These are phyloP conservation scores for Poeciliopsis presidionis DNA, from an alignment of 2,797 vertebrate species.

Conservation along the genomic window DNA sequence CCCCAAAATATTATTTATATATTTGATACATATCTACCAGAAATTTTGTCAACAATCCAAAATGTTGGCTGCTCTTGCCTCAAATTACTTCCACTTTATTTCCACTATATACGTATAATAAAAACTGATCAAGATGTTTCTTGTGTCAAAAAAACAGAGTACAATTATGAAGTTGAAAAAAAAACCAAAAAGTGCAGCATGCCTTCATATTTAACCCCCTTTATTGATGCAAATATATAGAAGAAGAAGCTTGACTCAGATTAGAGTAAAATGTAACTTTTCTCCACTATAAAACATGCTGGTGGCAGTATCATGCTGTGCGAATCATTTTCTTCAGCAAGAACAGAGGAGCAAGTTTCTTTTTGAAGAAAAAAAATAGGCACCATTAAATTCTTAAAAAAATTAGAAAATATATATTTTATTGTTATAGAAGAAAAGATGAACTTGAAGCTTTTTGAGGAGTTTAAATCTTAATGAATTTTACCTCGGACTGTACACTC, in stretches of 20 bases:
- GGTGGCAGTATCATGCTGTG: not conserved
- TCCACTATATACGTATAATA: not conserved
- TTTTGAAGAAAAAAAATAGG: not conserved
- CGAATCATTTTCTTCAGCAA: not conserved
- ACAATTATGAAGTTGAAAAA: not conserved
- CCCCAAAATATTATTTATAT: not conserved
- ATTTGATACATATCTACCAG: not conserved
- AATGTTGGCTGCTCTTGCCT: not conserved
- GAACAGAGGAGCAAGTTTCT: not conserved
- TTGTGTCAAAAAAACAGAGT: not conserved
- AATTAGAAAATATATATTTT: not conserved
- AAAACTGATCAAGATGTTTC: not conserved
- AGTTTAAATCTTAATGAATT: not conserved
- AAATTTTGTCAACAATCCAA: not conserved
- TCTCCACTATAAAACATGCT: not conserved
- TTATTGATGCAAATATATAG: not conserved
- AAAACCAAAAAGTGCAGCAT: not conserved
- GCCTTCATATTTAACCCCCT: not conserved
- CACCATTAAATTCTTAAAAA: not conserved
- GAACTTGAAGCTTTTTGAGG: not conserved
- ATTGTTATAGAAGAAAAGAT: not conserved
- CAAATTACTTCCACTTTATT: not conserved
- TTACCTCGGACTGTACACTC: constrained; percentile 90
- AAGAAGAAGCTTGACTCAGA: not conserved
- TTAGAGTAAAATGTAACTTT: not conserved